These are phyloP conservation scores for Argyresthia goedartella DNA, from an alignment of 2,888 invertebrate species.

Conservation along the genomic window DNA sequence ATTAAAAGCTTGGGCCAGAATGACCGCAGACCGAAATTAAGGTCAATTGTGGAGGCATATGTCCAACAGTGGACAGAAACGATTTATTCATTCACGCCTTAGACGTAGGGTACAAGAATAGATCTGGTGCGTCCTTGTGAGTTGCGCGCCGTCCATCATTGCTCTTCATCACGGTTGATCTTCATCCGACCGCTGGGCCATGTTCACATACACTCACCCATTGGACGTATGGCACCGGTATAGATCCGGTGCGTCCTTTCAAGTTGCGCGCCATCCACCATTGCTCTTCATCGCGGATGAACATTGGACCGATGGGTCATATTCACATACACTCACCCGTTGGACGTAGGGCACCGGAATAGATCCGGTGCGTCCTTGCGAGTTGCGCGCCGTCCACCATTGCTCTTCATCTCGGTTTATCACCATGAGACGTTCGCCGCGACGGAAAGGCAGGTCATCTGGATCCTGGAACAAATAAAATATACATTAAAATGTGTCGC, in stretches of 20 bases:
- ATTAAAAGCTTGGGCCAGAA: no score
- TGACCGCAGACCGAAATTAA: no score
- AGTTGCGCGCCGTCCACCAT: constrained; percentile 98
- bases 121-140: constrained; percentile 88
- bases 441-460: constrained; percentile 95
- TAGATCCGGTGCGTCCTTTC: constrained; percentile 89
- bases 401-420: constrained; percentile 96
- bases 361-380: constrained; percentile 87
- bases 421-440: constrained; percentile 93
- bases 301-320: no score
- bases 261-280: constrained; percentile 98
- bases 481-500: no score
- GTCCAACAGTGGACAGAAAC: no score
- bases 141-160: constrained; percentile 77
- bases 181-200: not conserved
- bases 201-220: constrained; percentile 73
- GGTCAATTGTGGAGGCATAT: no score
- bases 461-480: constrained; percentile 76
- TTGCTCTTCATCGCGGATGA: constrained; percentile 96
- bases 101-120: constrained; percentile 96
- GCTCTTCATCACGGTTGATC: not conserved
- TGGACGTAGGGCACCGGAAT: constrained; percentile 97
- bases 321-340: constrained; percentile 64
- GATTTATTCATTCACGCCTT: constrained; percentile 74
- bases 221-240: constrained; percentile 96